Base-by-base conservation (phyloP, 2,797 vertebrate species). In the Schizopygopsis malacanthus region DNA sequence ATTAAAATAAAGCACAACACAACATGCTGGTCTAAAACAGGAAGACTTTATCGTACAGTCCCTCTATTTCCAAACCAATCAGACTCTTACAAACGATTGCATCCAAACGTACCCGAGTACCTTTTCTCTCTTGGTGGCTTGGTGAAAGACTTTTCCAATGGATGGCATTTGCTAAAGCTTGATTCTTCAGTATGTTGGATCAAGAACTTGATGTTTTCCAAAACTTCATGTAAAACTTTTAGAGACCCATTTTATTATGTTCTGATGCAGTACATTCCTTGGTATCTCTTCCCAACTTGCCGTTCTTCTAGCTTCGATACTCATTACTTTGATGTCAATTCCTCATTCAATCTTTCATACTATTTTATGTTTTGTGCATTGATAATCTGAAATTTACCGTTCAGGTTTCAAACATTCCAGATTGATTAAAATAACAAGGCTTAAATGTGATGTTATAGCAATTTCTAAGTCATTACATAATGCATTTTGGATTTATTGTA, bases 1-100 rank as follows among this genome's bases (percentile, higher is more conserved):
- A n/a, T 78, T 84, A 56, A 82, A 33, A 82, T 82, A 65, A 81
- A 88, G 87, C 87, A 88, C 87, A 88, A 82, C 67, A 82, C 50
- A 63, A 70, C 39, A 78, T 39, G 16, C 43, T n/a, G 20, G 59
- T 61, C 28, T 56, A 78, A 15, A 81, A 81, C 18, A 81, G 7
- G 79, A 54, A 39, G 37, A 81, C 20, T 56, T 56, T 81, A 41
- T 71, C 16, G 69, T 81, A 56, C 45, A 69, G 45, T 69, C 33
- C 33, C 9, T 69, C 83, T 67, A 83, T 81, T 70, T 76, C 56
- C 45, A 81, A 71, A 69, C 22, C 25, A 78, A 67, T 83, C 61
- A 56, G 22, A 61, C 71, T 25, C 12, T 18, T 52, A 39, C 71
- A 41, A 76, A 67, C 59, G 11, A 69, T 39, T 67, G 56, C 6